Conservation (phyloP, 2,113 vertebrate species). For the Caracal caracal region DNA sequence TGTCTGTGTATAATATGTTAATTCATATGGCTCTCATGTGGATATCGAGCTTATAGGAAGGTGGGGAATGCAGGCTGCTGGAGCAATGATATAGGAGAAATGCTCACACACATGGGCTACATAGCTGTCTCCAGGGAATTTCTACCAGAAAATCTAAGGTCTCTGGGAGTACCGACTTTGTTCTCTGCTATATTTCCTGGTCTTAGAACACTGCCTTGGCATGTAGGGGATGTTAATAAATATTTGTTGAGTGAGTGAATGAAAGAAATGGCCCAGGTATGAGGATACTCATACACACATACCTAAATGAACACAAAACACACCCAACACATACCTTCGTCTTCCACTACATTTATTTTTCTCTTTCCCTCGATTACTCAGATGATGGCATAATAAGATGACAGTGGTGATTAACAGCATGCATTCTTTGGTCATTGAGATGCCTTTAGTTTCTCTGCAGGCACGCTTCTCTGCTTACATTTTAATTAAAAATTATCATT, state of each 20-base stretch:
- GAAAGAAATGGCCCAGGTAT: background rate
- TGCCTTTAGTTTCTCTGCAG: background rate
- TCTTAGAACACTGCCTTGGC: background rate
- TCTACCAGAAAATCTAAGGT: background rate
- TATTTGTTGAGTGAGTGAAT: constrained; percentile 4
- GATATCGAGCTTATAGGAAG: background rate
- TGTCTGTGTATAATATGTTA: background rate
- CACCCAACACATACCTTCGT: background rate
- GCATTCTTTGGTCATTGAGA: background rate
- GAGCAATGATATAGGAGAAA: background rate
- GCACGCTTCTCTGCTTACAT: constrained; percentile 12
- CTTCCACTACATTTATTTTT: no score
- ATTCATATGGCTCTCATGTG: background rate
- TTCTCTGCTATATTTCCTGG: background rate
- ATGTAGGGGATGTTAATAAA: background rate
- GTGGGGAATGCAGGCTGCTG: background rate
- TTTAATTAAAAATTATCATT: constrained; percentile 52
- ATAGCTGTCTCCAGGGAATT: background rate
- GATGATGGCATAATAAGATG: background rate
- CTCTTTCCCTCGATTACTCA: background rate
- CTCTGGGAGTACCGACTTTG: background rate
- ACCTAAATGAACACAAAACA: background rate
- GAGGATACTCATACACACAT: background rate
- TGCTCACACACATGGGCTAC: background rate
- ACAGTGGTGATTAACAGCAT: background rate